Evolutionary conservation across 37 sponge, comb jelly and placozoan species (phyloP).

Genomic region (Ephydatia muelleri): DNA sequence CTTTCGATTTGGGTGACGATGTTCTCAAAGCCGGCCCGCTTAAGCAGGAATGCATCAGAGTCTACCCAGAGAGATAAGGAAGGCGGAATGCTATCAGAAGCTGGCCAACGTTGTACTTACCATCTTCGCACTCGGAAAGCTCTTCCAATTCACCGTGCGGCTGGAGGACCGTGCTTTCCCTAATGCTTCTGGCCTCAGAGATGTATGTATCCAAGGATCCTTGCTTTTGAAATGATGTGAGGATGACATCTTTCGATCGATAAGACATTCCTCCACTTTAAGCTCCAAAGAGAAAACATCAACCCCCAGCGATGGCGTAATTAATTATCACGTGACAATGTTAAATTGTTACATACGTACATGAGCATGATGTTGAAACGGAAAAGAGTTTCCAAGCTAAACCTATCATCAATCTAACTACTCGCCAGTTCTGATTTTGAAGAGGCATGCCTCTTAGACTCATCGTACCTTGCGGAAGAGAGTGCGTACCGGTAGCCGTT

Average conservation of each 20-base stretch:
- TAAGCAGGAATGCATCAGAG: constrained; percentile 49
- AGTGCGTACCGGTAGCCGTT: too few relatives aligned
- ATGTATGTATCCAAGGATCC: constrained; percentile 27
- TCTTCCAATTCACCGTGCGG: neutral
- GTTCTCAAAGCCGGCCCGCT: constrained; percentile 44
- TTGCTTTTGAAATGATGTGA: constrained; percentile 12
- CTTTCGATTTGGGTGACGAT: constrained; percentile 50
- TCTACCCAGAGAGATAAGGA: constrained; percentile 7
- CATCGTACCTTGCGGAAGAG: too few relatives aligned
- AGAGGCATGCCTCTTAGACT: too few relatives aligned
- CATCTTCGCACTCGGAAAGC: neutral
- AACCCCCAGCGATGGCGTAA: neutral
- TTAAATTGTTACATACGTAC: too few relatives aligned
- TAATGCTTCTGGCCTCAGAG: constrained; percentile 13
- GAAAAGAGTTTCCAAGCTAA: too few relatives aligned
- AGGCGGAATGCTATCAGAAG: neutral
- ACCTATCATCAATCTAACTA: too few relatives aligned
- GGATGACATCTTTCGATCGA: neutral
- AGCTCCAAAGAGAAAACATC: neutral
- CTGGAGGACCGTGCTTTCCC: neutral
- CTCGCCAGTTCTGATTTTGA: too few relatives aligned
- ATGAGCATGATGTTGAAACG: too few relatives aligned
- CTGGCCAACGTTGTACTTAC: neutral
- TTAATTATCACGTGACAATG: neutral
- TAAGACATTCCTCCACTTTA: neutral